phyloP scores from a whole-genome alignment of 2,888 invertebrate genomes.

The Nemotelus pantherinus region DNA sequence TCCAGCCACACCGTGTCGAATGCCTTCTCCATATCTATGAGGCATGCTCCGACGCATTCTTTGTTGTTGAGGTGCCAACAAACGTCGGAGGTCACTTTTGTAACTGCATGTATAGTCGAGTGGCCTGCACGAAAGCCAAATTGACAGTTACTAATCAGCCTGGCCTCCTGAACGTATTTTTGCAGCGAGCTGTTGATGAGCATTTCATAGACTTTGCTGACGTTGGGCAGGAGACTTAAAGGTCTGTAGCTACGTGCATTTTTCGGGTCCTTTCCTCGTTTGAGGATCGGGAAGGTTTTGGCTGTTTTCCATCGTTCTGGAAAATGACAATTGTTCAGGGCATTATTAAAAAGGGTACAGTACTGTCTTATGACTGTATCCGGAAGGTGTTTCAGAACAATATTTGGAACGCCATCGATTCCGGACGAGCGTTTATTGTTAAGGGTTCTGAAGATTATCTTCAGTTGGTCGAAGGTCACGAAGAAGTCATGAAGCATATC shows the following conservation, averaged over 20 bases:
- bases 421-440: slow-evolving; percentile 8
- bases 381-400: background rate
- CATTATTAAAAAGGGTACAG: slow-evolving; percentile 9
- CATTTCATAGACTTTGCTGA: slow-evolving; percentile 54
- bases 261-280: slow-evolving; percentile 49
- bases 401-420: background rate
- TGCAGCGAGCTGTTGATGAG: slow-evolving; percentile 43
- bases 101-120: slow-evolving; percentile 51
- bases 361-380: background rate
- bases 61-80: slow-evolving; percentile 19
- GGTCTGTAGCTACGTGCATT: slow-evolving; percentile 51
- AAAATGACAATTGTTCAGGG: slow-evolving; percentile 11
- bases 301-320: slow-evolving; percentile 51
- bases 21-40: slow-evolving; percentile 34
- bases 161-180: slow-evolving; percentile 37
- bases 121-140: slow-evolving; percentile 53
- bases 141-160: slow-evolving; percentile 52
- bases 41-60: slow-evolving; percentile 9
- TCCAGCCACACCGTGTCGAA: slow-evolving; percentile 52
- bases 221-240: slow-evolving; percentile 53
- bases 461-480: too few species aligned
- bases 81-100: slow-evolving; percentile 6
- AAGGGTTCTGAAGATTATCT: background rate
- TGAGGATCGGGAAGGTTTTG: slow-evolving; percentile 51
- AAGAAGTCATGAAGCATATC: too few species aligned